Evolutionary conservation across 2,888 invertebrate species (phyloP), one percentile per base, ranked within the genome.

Genomic region (Bibio marci): DNA sequence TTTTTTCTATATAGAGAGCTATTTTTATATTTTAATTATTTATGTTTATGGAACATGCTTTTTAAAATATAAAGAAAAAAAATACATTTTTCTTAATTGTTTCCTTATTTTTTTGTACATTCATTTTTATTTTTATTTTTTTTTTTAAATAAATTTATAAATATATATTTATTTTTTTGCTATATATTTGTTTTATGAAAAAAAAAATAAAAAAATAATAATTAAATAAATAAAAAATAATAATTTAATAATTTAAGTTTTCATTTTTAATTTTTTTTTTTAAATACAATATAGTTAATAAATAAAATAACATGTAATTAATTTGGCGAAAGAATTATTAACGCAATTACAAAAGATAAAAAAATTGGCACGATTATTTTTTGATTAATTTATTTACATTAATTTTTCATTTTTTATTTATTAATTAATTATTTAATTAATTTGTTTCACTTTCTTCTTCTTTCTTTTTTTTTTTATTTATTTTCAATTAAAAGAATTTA

Each of bases 291-390:
- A n/a, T n/a, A n/a, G n/a, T n/a, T n/a, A n/a, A n/a, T n/a, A n/a
- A n/a, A n/a, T n/a, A n/a, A n/a, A n/a, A n/a, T n/a, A n/a, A 32
- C 32, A 32, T 27, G 12, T 34, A 19, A 2, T 44, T 38, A 33
- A 42, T 43, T 47, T 47, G 47, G 47, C 47, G 47, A 47, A 47
- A 47, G 47, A 47, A 47, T 47, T 47, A 47, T 44, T 44, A 43
- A 45, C 41, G 44, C 42, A 44, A 44, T 39, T 41, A 43, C 39
- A 41, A 42, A 44, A 22, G 8, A 22, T 22, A 22, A 6, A 22
- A 22, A 6, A 22, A 43, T 37, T 33, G 39, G 31, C 37, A 41
- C 36, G 36, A 18, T 35, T 17, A 30, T 30, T 17, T 17, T 17
- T 22, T 11, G 11, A 39, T 32, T 22, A 18, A 35, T 30, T 14